Base-by-base conservation (phyloP, 2,113 vertebrate genomes). In the Bungarus multicinctus region DNA sequence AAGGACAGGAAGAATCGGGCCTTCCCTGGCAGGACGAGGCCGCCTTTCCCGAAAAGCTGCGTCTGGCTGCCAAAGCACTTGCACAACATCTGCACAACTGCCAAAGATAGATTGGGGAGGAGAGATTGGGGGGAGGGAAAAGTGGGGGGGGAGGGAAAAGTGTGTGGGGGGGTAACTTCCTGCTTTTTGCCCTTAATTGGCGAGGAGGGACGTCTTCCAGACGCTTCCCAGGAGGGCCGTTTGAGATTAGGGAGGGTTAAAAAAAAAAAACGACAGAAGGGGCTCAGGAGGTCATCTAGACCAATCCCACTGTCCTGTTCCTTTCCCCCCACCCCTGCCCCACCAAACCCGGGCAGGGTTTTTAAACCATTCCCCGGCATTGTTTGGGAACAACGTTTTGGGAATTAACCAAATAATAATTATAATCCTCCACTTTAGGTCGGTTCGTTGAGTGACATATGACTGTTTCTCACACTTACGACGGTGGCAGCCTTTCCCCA, bases 201-300 rank as follows among this genome's bases (percentile, higher is more conserved):
- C 64, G 5, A 34, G 64, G 64, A 34, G 12, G n/a, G 2, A 47
- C 7, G 2, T 45, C 10, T 86, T 6, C 5, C 23, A 14, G 45
- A 22, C 0, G 9, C 43, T 23, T 11, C 43, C 22, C 3, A 22
- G 0, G 2, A 10, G 23, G 23, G 43, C 11, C 2, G 20, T 9
- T 25, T 2, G 85, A 86, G 85, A 12, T 12, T 47, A 74, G n/a
- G 3, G n/a, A 1, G 5, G 0, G n/a, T 18, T 7, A 1, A 14
- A 16, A 5, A n/a, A 18, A 1, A 14, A 16, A 5, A n/a, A 54
- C 45, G 5, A 55, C 6, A 1, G 12, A 7, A 18, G n/a, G 69
- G 0, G 5, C 16, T 34, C 7, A 1, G 2, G n/a, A 74, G 69
- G 69, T 39, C 69, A 74, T 74, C n/a, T 74, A 74, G n/a, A 20